These are phyloP conservation scores for Saguinus oedipus DNA, from an alignment of 2,797 vertebrate genomes.

Conservation along the genomic window DNA sequence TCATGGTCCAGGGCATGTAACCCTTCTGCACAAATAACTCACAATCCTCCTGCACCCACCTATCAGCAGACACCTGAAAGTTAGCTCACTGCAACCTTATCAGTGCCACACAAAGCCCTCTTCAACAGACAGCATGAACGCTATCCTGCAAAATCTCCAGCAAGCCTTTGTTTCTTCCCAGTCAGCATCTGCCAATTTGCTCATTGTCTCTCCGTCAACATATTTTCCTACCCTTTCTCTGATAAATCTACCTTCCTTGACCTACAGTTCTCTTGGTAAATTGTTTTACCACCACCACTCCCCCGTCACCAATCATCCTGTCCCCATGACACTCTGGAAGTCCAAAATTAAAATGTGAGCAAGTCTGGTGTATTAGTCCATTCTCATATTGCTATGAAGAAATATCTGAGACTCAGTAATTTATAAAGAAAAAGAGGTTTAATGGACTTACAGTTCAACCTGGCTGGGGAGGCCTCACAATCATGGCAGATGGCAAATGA, in stretches of 20 bases:
- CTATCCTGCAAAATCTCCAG: neutral
- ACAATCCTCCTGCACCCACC: neutral
- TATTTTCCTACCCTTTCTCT: neutral
- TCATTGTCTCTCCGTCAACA: neutral
- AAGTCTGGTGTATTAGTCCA: no score
- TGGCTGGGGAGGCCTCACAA: no score
- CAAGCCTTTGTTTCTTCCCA: neutral
- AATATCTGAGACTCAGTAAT: no score
- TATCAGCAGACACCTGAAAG: neutral
- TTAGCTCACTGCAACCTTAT: neutral
- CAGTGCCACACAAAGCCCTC: neutral
- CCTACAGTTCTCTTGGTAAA: no score
- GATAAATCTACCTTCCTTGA: no score
- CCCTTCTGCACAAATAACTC: neutral
- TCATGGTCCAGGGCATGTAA: neutral
- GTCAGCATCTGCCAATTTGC: neutral
- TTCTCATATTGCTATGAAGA: no score
- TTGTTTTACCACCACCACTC: no score
- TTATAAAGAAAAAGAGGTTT: no score
- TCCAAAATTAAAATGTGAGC: rapidly evolving
- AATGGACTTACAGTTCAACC: no score
- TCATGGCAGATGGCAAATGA: no score
- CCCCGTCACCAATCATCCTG: no score
- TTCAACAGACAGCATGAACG: neutral
- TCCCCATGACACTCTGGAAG: no score